phyloP scores from a whole-genome alignment of 2,797 vertebrate genomes.

The Scyliorhinus canicula region DNA sequence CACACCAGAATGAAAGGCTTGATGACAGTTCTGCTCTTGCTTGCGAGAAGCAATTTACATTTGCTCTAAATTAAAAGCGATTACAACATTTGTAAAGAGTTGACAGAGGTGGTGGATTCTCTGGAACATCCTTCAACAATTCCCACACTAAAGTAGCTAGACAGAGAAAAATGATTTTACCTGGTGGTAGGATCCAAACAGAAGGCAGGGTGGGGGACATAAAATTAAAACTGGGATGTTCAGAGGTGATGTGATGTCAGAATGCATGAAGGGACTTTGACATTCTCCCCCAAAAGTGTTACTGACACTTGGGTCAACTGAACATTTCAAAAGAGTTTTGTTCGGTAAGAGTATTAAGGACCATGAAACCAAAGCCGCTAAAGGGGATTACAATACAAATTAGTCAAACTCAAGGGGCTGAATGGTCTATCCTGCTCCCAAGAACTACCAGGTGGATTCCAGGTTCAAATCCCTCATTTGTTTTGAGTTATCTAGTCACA shows the following conservation, averaged over 20 bases:
- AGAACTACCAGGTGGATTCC: neutral
- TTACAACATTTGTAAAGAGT: neutral
- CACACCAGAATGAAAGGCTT: neutral
- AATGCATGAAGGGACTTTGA: neutral
- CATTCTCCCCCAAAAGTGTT: neutral
- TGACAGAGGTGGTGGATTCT: neutral
- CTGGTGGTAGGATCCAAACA: neutral
- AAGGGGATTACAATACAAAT: neutral
- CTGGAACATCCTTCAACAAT: neutral
- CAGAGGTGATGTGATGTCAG: neutral
- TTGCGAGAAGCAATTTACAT: neutral
- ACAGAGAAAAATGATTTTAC: neutral
- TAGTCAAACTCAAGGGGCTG: neutral
- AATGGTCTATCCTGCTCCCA: neutral
- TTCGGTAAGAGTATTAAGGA: neutral
- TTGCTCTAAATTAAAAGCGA: constrained; percentile 1
- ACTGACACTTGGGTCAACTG: neutral
- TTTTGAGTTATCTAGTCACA: neutral
- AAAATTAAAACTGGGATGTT: neutral
- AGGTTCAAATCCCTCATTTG: neutral
- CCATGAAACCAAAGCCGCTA: neutral
- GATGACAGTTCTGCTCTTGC: neutral
- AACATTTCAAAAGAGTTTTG: neutral
- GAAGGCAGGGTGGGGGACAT: neutral
- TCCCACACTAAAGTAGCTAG: neutral